Evolutionary conservation across 92 coral and sea anemone species (phyloP), one percentile per base, ranked within the genome.

Genomic region (Umimayanthus chanpuru): DNA sequence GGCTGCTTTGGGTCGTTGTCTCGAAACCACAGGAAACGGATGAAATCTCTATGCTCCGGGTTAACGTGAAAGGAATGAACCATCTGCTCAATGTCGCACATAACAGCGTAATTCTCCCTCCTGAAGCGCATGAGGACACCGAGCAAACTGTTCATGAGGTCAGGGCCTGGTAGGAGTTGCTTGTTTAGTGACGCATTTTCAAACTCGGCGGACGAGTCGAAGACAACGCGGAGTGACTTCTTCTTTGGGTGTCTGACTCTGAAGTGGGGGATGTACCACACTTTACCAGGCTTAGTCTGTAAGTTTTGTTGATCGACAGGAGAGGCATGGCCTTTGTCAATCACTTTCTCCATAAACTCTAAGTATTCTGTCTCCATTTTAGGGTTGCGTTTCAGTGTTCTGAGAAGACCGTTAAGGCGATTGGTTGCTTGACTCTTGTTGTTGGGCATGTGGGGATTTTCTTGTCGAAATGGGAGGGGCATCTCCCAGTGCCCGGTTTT

Each of bases 401-500:
- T 68, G 25, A 92, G 86, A 20, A 90, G 89, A 39, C 92, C 85
- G 79, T 85, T 77, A 16, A 94, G 91, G 6, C 90, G 93, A 70
- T 86, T 86, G 26, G 53, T 55, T 1, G 94, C 94, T 79, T 92
- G 94, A 23, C 75, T 32, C 18, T 89, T 79, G 82, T 94, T 94
- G 92, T 90, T 92, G 4, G 96, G 94, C 93, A 94, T 79, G n/a
- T 41, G 40, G 73, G 79, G 72, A 66, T 65, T 53, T 67, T 75
- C 87, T 56, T 85, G 21, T 15, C 93, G 84, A 39, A 94, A 92
- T 9, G 91, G 93, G 4, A 94, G 89, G 30, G 94, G 96, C 94
- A 94, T 90, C 78, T 94, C 96, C 93, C 92, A 92, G 76, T 92
- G 85, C 6, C 94, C 93, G 21, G 25, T 80, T 49, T 73, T 76